Evolutionary conservation across 2,888 invertebrate genomes (phyloP).

Genomic region (Lymantria monacha): DNA sequence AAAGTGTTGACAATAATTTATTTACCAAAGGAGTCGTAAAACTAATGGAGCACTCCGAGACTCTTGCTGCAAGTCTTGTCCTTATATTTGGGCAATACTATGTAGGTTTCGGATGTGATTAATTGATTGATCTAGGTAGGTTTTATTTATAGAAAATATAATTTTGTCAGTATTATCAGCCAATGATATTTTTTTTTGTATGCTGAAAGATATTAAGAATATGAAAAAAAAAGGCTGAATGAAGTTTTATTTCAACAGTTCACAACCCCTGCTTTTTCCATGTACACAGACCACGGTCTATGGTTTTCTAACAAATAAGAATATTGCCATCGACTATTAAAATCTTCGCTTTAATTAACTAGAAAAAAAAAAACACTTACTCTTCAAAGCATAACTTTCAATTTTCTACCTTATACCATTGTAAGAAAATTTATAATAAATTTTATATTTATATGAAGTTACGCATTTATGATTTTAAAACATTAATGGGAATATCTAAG

Average conservation of each 20-base stretch:
- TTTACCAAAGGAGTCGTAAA: no score
- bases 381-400: conserved; percentile 10
- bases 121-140: no score
- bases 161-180: no score
- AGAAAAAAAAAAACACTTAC: conserved; percentile 45
- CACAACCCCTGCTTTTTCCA: conserved; percentile 37
- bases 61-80: no score
- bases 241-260: conserved; percentile 17
- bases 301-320: conserved; percentile 61
- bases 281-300: conserved; percentile 49
- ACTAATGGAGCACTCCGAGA: no score
- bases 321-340: conserved; percentile 57
- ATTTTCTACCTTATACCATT: conserved; percentile 17
- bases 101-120: no score
- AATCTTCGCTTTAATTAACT: conserved; percentile 54
- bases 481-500: conserved; percentile 18
- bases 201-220: not conserved
- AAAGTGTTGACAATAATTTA: no score
- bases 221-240: not conserved
- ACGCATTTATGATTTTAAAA: conserved; percentile 5
- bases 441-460: conserved; percentile 12
- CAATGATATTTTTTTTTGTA: no score
- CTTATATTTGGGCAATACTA: no score
- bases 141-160: no score
- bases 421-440: not conserved